Evolutionary conservation across 2,113 vertebrate species (phyloP).

Genomic region (Channa argus): DNA sequence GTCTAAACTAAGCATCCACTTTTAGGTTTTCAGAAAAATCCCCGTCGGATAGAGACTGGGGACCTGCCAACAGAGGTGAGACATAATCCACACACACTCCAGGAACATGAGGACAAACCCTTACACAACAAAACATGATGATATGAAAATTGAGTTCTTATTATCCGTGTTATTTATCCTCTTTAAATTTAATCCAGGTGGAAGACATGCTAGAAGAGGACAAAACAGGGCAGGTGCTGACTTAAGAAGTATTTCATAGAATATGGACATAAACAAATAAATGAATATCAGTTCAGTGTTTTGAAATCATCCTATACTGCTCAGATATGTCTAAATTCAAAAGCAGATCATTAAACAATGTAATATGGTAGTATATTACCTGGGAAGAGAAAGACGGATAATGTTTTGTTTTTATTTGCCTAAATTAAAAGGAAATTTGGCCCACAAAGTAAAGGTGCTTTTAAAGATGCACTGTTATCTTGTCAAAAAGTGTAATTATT

Average conservation of each 20-base stretch:
- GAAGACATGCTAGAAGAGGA: conserved; percentile 83
- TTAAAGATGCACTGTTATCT: not conserved
- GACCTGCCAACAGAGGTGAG: conserved; percentile 77
- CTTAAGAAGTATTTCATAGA: conserved; percentile 78
- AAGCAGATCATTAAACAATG: not conserved
- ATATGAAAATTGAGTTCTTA: not conserved
- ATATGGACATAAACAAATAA: too few species aligned
- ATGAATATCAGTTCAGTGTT: not conserved
- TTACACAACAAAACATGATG: not conserved
- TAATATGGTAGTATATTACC: conserved; percentile 1
- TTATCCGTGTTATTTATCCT: conserved; percentile 4
- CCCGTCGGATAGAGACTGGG: conserved; percentile 74
- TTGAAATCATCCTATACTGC: not conserved
- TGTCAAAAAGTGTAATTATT: not conserved
- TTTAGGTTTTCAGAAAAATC: conserved; percentile 83
- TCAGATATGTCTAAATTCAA: too few species aligned
- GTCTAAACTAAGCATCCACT: conserved; percentile 40
- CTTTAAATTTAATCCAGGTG: conserved; percentile 73
- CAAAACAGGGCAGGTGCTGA: conserved; percentile 77
- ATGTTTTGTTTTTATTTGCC: not conserved
- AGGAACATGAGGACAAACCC: not conserved
- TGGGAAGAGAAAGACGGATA: not conserved
- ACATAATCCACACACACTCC: not conserved
- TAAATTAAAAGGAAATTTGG: not conserved
- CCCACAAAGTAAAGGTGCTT: not conserved